Base-by-base conservation (phyloP, 2,888 invertebrate genomes). In the Clivina fossor region DNA sequence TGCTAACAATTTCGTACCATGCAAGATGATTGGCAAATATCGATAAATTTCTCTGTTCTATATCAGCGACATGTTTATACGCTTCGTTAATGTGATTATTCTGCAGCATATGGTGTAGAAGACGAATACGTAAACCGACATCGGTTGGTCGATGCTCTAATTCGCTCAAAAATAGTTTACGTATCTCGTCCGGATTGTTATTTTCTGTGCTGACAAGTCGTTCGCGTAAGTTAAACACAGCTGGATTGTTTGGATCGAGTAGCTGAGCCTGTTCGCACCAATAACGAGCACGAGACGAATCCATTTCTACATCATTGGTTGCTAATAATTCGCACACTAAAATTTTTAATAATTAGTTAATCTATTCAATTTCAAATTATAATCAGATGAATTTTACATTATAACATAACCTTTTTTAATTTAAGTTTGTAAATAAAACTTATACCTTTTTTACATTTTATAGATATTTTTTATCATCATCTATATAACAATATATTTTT, bases 181-280 rank as follows among this genome's bases (percentile, higher is more conserved):
- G 77, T n/a, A 84, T 75, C 61, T 82, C 81, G 57, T 80, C 79
- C 9, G 82, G 79, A 62, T 83, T 80, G 11, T 84, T 77, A 62
- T 82, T 81, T 50, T 82, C 80, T 4, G 77, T 71, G 15, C 77
- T 75, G 33, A 88, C 74, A 8, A 91, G 72, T 68, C 82, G 83
- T 69, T 92, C 86, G 65, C 87, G 84, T 26, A 94, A 73, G 61
- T 80, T 80, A 68, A 88, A 89, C 28, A 93, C 81, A 9, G 83
- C 75, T 24, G 87, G 85, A 72, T 90, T 84, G 68, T 85, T 82
- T 1, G 91, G 86, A 69, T 84, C 88, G 60, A 82, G 77, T 26
- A 80, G 79, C 66, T 88, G 86, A 3, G 88, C 91, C 69, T 86
- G 80, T 63, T 93, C 91, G 67, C 86, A 83, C 87, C 91, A 93